These are phyloP conservation scores for Syngnathoides biaculeatus DNA, from an alignment of 2,113 vertebrate genomes.

Conservation along the genomic window DNA sequence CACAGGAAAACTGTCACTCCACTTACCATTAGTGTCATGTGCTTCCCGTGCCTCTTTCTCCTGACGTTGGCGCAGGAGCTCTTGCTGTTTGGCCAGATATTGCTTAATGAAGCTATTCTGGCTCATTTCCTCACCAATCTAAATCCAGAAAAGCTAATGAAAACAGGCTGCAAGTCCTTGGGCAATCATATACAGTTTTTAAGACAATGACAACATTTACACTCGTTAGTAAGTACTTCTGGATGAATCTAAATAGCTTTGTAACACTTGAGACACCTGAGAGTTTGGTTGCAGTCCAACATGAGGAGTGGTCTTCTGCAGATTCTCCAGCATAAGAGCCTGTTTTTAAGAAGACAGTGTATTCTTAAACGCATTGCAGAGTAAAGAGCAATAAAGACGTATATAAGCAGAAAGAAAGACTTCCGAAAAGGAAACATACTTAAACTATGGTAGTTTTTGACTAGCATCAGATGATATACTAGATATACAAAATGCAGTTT, in stretches of 20 bases:
- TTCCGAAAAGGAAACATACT: too few species aligned
- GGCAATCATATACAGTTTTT: not conserved
- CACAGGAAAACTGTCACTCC: not conserved
- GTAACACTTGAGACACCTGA: slow-evolving; percentile 76
- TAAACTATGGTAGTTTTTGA: too few species aligned
- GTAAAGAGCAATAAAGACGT: not conserved
- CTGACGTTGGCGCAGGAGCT: slow-evolving; percentile 84
- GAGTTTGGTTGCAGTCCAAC: slow-evolving; percentile 89
- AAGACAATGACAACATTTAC: not conserved
- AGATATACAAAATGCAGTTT: too few species aligned
- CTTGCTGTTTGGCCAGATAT: slow-evolving; percentile 90
- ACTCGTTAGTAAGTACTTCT: not conserved
- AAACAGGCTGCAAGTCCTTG: slow-evolving; percentile 12
- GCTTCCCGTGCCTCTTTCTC: slow-evolving; percentile 86
- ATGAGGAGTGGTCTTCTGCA: slow-evolving; percentile 85
- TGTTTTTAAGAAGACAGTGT: slow-evolving; percentile 47
- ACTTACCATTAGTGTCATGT: slow-evolving; percentile 80
- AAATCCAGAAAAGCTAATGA: slow-evolving; percentile 24
- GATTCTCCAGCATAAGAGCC: slow-evolving; percentile 92
- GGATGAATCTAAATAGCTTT: not conserved
- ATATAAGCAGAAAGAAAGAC: too few species aligned
- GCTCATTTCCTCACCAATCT: slow-evolving; percentile 95
- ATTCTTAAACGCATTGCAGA: not conserved
- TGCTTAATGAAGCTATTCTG: slow-evolving; percentile 94
- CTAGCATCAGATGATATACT: too few species aligned